phyloP scores from a whole-genome alignment of 2,888 invertebrate species.

The Phasia obesa region DNA sequence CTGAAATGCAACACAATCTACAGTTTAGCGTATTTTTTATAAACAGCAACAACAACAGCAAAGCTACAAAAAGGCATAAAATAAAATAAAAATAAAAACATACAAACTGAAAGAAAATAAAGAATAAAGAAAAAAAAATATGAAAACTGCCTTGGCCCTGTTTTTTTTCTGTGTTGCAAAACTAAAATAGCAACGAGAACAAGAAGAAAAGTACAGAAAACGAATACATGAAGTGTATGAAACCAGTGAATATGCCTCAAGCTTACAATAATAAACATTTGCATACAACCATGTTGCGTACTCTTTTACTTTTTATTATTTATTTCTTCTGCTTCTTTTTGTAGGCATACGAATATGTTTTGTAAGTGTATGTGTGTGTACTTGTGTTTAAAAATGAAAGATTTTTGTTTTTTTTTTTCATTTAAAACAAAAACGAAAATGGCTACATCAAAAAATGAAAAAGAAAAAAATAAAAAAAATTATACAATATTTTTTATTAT shows the following conservation, averaged over 20 bases:
- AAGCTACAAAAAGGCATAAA: conserved; percentile 23
- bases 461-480: conserved; percentile 32
- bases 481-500: conserved; percentile 39
- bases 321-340: neutral
- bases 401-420: conserved; percentile 14
- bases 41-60: conserved; percentile 41
- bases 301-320: neutral
- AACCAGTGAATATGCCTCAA: conserved; percentile 66
- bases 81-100: conserved; percentile 3
- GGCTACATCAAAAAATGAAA: conserved; percentile 26
- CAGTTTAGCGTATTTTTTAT: conserved; percentile 33
- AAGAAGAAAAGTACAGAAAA: conserved; percentile 50
- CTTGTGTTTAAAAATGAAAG: conserved; percentile 28
- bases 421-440: conserved; percentile 33
- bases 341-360: conserved; percentile 2
- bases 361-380: neutral
- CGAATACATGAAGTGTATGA: conserved; percentile 62
- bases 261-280: conserved; percentile 67
- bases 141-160: conserved; percentile 70
- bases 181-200: conserved; percentile 34
- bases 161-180: conserved; percentile 42
- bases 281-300: conserved; percentile 59
- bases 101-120: conserved; percentile 32
- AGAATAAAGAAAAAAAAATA: conserved; percentile 38
- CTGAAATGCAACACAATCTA: conserved; percentile 57